phyloP scores from a whole-genome alignment of 2,888 invertebrate genomes.

The Netelia melanura region DNA sequence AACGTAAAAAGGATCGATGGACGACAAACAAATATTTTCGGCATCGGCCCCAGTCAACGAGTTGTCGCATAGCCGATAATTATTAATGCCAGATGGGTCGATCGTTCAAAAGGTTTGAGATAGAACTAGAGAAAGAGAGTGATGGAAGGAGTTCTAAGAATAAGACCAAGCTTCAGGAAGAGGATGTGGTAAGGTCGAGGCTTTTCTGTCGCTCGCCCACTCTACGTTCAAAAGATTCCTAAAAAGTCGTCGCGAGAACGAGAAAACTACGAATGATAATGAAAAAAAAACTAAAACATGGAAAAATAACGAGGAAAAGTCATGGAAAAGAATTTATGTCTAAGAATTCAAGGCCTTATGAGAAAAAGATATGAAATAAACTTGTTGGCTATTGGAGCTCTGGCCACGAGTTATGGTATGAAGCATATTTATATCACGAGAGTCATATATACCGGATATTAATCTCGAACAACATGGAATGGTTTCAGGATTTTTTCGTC shows the following conservation, averaged over 20 bases:
- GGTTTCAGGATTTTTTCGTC: neutral
- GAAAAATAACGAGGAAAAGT: conserved; percentile 5
- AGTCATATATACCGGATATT: conserved; percentile 75
- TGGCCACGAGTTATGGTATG: neutral
- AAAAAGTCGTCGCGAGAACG: neutral
- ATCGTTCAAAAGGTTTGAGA: conserved; percentile 11
- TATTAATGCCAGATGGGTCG: conserved; percentile 41
- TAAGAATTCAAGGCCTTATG: neutral
- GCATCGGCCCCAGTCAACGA: neutral
- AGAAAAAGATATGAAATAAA: conserved; percentile 5
- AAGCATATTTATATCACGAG: conserved; percentile 61
- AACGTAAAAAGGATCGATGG: neutral
- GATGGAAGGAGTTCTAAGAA: conserved; percentile 46
- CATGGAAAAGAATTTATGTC: conserved; percentile 6
- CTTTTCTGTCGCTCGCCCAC: neutral
- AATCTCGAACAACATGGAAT: conserved; percentile 67
- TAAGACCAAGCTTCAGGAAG: conserved; percentile 34
- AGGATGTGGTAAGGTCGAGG: conserved; percentile 51
- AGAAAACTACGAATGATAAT: neutral
- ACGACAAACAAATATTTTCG: conserved; percentile 37
- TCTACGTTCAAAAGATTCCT: conserved; percentile 6
- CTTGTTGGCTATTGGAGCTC: conserved; percentile 2
- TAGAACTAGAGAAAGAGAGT: neutral
- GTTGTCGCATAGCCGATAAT: neutral
- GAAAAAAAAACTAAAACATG: neutral